Base-by-base conservation (phyloP, 2,888 invertebrate genomes). In the Pherbina coryleti region DNA sequence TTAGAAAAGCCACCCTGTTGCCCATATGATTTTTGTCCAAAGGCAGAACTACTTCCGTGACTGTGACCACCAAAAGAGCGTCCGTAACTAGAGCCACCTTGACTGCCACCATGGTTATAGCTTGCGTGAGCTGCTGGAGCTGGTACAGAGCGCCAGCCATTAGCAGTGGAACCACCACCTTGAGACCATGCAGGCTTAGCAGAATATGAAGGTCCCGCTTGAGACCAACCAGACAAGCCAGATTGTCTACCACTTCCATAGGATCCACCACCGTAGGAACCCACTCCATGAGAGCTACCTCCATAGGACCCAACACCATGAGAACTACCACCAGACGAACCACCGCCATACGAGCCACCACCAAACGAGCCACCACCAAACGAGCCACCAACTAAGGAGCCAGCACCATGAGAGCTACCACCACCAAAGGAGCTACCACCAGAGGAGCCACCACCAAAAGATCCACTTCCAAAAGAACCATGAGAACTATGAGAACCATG, bases 241-340 rank as follows among this genome's bases (percentile, higher is more conserved):
- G 44, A 44, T 44, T 44, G 44, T 11, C 44, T 14, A 44, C 37
- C 37, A 5, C 37, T 8, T 37, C 37, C 34, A 44, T 66, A 25
- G 67, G 34, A 31, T n/a, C 66, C 31, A 2, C 34, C 44, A 2
- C 78, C 78, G n/a, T 55, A 25, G 1, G 71, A 78, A 4, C 51
- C 64, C 31, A 69, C 73, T 44, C 72, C 64, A 28, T 2, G 5
- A 3, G 57, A 19, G n/a, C 75, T 75, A 28, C 79, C 78, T 17
- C 82, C 80, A 9, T 78, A n/a, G 3, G 78, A 79, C 25, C 77
- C 80, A 8, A 71, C 76, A 19, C 78, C 78, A 28, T 44, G n/a
- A 0, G 71, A 78, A 5, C 60, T 62, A 22, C 73, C 73, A 25
- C 72, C 64, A 28, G 1, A n/a, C 2, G 57, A 73, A 7, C 74